phyloP scores from a whole-genome alignment of 2,888 invertebrate species.

The Saturnia pavonia region DNA sequence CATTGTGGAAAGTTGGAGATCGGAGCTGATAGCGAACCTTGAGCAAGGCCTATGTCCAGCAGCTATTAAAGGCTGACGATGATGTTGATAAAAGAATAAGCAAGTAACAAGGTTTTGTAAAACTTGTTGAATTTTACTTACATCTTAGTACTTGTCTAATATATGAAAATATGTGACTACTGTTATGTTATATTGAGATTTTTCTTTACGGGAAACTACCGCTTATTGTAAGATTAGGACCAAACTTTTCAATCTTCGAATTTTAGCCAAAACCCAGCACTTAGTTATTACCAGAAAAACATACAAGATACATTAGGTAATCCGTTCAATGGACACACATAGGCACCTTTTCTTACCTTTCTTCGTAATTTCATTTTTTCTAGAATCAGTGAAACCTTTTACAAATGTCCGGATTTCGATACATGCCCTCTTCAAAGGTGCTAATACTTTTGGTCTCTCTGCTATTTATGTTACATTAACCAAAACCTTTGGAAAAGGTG shows the following conservation, averaged over 20 bases:
- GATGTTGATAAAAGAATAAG: too few species aligned
- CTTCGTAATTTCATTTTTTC: neutral
- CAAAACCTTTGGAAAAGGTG: neutral
- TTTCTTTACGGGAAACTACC: too few species aligned
- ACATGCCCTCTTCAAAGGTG: slow-evolving; percentile 1
- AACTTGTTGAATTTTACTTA: too few species aligned
- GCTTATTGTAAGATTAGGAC: neutral
- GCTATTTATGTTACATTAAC: slow-evolving; percentile 1
- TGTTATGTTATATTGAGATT: too few species aligned
- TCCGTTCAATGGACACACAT: neutral
- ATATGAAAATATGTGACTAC: too few species aligned
- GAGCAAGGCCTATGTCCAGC: too few species aligned
- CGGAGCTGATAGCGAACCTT: too few species aligned
- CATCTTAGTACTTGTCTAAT: too few species aligned
- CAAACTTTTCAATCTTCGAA: neutral
- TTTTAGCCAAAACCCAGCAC: neutral
- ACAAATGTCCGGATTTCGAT: slow-evolving; percentile 11
- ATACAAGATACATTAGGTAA: neutral
- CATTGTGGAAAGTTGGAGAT: too few species aligned
- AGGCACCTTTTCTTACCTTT: neutral
- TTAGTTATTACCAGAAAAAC: neutral
- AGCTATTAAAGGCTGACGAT: too few species aligned
- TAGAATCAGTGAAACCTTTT: slow-evolving; percentile 5
- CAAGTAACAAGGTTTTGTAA: too few species aligned
- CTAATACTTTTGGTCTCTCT: neutral